Conservation (phyloP, 2,888 invertebrate genomes). For the Sinopyrophorus schimmeli region DNA sequence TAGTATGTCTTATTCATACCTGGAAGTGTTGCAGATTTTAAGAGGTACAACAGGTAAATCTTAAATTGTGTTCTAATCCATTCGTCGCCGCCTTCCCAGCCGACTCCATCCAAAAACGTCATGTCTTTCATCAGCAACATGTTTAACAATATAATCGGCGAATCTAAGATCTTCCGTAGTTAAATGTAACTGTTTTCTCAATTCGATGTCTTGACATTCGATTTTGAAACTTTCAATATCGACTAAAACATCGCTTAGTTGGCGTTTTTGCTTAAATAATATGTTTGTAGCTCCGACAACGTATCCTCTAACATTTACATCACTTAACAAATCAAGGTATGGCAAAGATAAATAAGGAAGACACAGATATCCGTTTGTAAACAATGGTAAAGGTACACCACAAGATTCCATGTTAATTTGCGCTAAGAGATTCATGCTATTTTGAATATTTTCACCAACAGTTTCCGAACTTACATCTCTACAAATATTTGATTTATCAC, state of each 20-base stretch:
- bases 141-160: conserved; percentile 87
- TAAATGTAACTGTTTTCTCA: conserved; percentile 81
- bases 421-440: conserved; percentile 64
- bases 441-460: conserved; percentile 61
- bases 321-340: conserved; percentile 88
- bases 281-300: conserved; percentile 98
- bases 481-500: conserved; percentile 60
- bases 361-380: conserved; percentile 89
- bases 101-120: conserved; percentile 73
- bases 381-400: conserved; percentile 86
- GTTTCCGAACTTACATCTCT: conserved; percentile 72
- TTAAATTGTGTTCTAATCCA: conserved; percentile 96
- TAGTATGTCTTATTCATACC: conserved; percentile 54
- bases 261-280: conserved; percentile 93
- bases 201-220: conserved; percentile 76
- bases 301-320: conserved; percentile 83
- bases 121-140: conserved; percentile 66
- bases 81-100: conserved; percentile 92
- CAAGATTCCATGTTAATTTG: conserved; percentile 73
- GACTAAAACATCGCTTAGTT: conserved; percentile 89
- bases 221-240: conserved; percentile 86
- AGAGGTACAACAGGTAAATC: conserved; percentile 78
- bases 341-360: conserved; percentile 95
- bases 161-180: conserved; percentile 92
- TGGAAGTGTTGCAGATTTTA: conserved; percentile 76